A percentile compares a stretch with the other conserved stretches of the same genome.
Conservation (phyloP, 2,888 invertebrate genomes). For the Catocala nupta region DNA sequence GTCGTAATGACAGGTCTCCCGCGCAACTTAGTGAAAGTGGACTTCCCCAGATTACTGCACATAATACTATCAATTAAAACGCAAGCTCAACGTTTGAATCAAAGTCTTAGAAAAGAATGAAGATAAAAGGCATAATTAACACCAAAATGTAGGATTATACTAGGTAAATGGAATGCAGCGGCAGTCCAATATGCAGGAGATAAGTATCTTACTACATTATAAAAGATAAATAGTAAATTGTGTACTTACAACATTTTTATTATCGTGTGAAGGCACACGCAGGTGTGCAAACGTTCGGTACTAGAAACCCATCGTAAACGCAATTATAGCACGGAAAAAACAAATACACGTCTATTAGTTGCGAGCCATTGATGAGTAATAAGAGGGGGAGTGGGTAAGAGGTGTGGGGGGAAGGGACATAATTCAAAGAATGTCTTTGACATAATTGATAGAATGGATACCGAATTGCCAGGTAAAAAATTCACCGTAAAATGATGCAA, state of each 20-base stretch:
- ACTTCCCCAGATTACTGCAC: not conserved
- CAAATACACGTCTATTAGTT: constrained; percentile 78
- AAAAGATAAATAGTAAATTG: constrained; percentile 31
- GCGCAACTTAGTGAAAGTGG: constrained; percentile 49
- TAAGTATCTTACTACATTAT: constrained; percentile 4
- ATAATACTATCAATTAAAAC: no score
- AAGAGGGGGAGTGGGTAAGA: constrained; percentile 39
- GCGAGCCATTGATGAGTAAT: constrained; percentile 83
- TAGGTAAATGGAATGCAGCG: not conserved
- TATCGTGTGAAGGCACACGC: constrained; percentile 90
- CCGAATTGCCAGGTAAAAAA: constrained; percentile 32
- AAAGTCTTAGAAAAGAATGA: no score
- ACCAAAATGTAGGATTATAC: no score
- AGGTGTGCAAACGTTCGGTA: constrained; percentile 90
- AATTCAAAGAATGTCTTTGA: no score
- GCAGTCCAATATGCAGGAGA: constrained; percentile 11
- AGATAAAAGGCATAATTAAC: no score
- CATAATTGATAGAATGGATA: no score
- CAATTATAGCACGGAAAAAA: constrained; percentile 84
- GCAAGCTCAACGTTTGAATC: no score
- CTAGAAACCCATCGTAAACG: constrained; percentile 92
- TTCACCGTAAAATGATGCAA: constrained; percentile 3
- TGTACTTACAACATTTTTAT: constrained; percentile 90
- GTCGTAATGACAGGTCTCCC: constrained; percentile 47
- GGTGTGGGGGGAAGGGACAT: not conserved